Conservation (phyloP, 2,797 vertebrate species). For the Vireo griseus region DNA sequence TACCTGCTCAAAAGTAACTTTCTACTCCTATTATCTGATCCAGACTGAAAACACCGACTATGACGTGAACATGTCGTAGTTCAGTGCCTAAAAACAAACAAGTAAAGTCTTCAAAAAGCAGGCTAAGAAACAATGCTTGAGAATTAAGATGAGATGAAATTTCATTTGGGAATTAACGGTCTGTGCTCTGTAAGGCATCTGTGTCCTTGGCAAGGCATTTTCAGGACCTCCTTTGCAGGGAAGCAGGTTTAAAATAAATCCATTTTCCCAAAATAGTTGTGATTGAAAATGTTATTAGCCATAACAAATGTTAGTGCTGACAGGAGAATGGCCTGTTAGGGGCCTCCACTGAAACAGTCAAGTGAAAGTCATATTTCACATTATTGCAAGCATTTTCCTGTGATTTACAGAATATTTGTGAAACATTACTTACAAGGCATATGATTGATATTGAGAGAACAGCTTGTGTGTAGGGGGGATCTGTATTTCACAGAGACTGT, state of each 20-base stretch:
- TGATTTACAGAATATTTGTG: constrained; percentile 82
- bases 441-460: constrained; percentile 72
- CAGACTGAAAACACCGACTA: not conserved
- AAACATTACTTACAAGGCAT: constrained; percentile 70
- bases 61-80: not conserved
- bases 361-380: constrained; percentile 80
- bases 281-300: constrained; percentile 81
- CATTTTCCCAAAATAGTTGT: constrained; percentile 79
- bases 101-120: constrained; percentile 30
- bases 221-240: constrained; percentile 47
- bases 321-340: constrained; percentile 70
- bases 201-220: constrained; percentile 73
- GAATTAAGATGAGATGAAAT: constrained; percentile 44
- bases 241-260: constrained; percentile 77
- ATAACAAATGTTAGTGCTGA: constrained; percentile 80
- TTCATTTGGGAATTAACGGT: constrained; percentile 64
- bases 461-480: constrained; percentile 59
- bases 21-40: not conserved
- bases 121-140: not conserved
- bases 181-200: constrained; percentile 72
- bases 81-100: not conserved
- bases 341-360: constrained; percentile 74
- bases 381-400: constrained; percentile 69
- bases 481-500: constrained; percentile 69
- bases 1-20: not conserved